These are phyloP conservation scores for Sturnus vulgaris DNA, from an alignment of 2,113 vertebrate genomes.

Conservation along the genomic window DNA sequence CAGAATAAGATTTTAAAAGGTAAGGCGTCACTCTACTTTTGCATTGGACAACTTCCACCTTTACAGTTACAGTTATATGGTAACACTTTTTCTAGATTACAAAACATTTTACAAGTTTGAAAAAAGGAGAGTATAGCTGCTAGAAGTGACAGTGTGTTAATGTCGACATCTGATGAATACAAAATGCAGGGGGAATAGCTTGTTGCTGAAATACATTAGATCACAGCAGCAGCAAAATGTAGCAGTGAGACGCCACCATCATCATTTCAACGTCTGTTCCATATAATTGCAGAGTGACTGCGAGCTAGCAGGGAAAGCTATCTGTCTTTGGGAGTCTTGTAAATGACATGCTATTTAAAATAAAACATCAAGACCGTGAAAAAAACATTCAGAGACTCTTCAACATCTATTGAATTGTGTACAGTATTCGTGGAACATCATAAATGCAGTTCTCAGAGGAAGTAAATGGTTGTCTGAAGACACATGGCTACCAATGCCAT, in stretches of 20 bases:
- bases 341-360: conserved; percentile 54
- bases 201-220: conserved; percentile 44
- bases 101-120: conserved; percentile 3
- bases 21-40: background rate
- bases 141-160: conserved; percentile 37
- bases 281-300: conserved; percentile 54
- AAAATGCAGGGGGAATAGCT: conserved; percentile 32
- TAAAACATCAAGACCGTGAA: conserved; percentile 40
- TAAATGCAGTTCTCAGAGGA: conserved; percentile 48
- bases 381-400: conserved; percentile 47
- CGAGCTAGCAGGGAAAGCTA: background rate
- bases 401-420: conserved; percentile 38
- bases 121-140: background rate
- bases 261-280: conserved; percentile 28
- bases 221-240: conserved; percentile 44
- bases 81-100: conserved; percentile 1
- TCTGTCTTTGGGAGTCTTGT: conserved; percentile 41
- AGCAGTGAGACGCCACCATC: conserved; percentile 34
- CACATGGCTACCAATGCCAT: conserved; percentile 29
- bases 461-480: conserved; percentile 55
- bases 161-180: conserved; percentile 43
- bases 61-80: background rate
- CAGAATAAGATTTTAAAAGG: background rate
- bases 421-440: background rate
- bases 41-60: background rate